Base-by-base conservation (phyloP, 2,113 vertebrate species). In the Antechinus stuartii region DNA sequence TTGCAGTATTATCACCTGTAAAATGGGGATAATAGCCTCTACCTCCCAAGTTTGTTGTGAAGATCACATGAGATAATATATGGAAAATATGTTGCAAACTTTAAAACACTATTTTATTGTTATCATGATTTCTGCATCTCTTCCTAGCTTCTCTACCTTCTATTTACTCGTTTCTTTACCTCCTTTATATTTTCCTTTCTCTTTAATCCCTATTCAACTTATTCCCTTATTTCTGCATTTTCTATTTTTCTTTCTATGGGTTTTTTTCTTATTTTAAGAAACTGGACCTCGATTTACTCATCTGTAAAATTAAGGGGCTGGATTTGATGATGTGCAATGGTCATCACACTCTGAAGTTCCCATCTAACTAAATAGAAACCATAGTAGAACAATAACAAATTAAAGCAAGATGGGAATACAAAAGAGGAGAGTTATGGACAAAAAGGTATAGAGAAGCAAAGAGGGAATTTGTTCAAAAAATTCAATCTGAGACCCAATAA, bases 151-250 rank as follows among this genome's bases (percentile, higher is more conserved):
- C 49, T 94, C n/a, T 9, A 76, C 12, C 35, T 23, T 56, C 19
- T 5, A 0, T 0, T 0, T 25, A 24, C 16, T 16, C 1, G 2
- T 8, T 23, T 16, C 50, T 52, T 76, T 93, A 57, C 26, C 14
- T 50, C 2, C n/a, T 25, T 16, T 47, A 42, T 16, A 27, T 68
- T 11, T 35, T 49, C 92, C 54, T 90, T 91, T 76, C 68, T 76
- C 68, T 76, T 35, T 42, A 24, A 42, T 92, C 30, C 49, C 76
- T 61, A 2, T 14, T 46, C 12, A 50, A 56, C 57, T 23, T 16
- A 14, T 47, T 50, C 46, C 55, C 46, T 23, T 14, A 9, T 3
- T 2, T 53, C 46, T 94, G 2, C 52, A 50, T 9, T 84, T 56
- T 25, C 8, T 92, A 9, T 35, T 2, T 22, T 30, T 25, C 25